A percentile compares a stretch with the other conserved stretches of the same genome.
phyloP scores from a whole-genome alignment of 1,140 invertebrate species.

The Periplaneta americana region DNA sequence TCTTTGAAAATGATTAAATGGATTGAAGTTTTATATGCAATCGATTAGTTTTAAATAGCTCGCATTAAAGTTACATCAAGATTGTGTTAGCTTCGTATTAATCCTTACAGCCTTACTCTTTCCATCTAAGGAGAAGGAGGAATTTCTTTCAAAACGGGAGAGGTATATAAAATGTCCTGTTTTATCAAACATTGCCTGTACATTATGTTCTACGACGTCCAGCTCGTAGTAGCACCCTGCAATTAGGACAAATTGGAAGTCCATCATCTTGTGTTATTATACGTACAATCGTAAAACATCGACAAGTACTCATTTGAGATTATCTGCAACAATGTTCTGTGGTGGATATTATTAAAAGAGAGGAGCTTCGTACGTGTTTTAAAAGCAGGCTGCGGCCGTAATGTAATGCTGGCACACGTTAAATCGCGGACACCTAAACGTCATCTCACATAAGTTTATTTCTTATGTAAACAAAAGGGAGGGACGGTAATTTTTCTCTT shows the following conservation, averaged over 20 bases:
- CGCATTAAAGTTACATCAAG: neutral
- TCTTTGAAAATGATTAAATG: too few relatives aligned
- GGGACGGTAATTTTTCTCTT: too few relatives aligned
- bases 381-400: neutral
- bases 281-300: neutral
- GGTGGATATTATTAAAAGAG: neutral
- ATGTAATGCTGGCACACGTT: neutral
- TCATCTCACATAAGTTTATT: neutral
- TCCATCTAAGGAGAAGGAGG: neutral
- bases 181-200: neutral
- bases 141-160: neutral
- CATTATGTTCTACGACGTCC: neutral
- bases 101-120: neutral
- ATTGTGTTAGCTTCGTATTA: neutral
- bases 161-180: neutral
- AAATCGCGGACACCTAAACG: neutral
- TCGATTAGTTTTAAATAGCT: too few relatives aligned
- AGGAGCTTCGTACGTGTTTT: neutral
- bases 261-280: neutral
- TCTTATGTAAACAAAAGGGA: too few relatives aligned
- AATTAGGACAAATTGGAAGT: neutral
- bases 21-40: too few relatives aligned
- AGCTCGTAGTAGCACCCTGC: neutral
- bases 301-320: neutral
- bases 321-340: too few relatives aligned